phyloP scores from a whole-genome alignment of 2,888 invertebrate species.

The Meandrusa payeni region DNA sequence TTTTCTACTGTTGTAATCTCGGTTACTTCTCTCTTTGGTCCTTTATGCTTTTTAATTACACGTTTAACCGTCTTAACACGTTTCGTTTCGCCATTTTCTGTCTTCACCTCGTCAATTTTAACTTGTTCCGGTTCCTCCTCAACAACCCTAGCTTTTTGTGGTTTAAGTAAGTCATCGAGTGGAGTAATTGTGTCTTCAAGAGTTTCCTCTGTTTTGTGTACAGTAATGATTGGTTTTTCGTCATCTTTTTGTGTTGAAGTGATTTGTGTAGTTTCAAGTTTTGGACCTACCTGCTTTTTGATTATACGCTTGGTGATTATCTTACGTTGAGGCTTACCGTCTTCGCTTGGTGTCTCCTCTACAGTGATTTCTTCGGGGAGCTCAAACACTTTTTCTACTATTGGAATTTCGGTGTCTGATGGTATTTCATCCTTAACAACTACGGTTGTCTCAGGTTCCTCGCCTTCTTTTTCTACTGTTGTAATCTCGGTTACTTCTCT shows the following conservation, averaged over 20 bases:
- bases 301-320: slow-evolving; percentile 28
- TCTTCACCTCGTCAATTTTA: slow-evolving; percentile 50
- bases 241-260: too few relatives aligned
- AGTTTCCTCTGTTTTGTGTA: neutral
- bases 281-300: slow-evolving; percentile 46
- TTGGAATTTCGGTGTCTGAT: slow-evolving; percentile 27
- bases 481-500: too few relatives aligned
- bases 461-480: too few relatives aligned
- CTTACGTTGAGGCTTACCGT: slow-evolving; percentile 43
- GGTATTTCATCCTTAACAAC: slow-evolving; percentile 31
- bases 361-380: slow-evolving; percentile 35
- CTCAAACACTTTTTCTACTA: slow-evolving; percentile 37
- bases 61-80: slow-evolving; percentile 35
- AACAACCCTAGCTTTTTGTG: slow-evolving; percentile 37
- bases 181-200: slow-evolving; percentile 34
- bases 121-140: slow-evolving; percentile 36
- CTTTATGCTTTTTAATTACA: slow-evolving; percentile 32
- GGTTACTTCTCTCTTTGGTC: slow-evolving; percentile 3
- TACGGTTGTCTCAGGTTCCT: slow-evolving; percentile 26
- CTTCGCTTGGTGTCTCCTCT: slow-evolving; percentile 30
- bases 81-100: slow-evolving; percentile 47
- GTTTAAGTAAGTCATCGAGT: slow-evolving; percentile 22
- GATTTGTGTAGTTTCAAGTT: slow-evolving; percentile 30
- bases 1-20: slow-evolving; percentile 32
- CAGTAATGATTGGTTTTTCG: too few relatives aligned